Conservation (phyloP, 1,140 invertebrate species). For the Drepana arcuata region DNA sequence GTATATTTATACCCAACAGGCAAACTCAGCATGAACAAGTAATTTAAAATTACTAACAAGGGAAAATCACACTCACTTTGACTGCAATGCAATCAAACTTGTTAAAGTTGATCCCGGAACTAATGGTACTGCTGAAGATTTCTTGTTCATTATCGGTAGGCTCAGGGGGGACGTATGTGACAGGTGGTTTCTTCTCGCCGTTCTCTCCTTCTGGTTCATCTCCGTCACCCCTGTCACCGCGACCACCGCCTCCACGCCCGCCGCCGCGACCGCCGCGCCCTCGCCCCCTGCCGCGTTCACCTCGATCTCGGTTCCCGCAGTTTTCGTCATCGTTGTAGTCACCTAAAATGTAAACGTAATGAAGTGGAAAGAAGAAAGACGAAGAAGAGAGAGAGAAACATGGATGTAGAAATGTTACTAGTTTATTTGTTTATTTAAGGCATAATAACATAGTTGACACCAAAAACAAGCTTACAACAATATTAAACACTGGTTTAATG, state of each 20-base stretch:
- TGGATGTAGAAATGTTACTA: too few relatives aligned
- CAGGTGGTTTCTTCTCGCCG: slow-evolving; percentile 68
- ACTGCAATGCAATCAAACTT: slow-evolving; percentile 89
- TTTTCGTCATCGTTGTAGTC: slow-evolving; percentile 19
- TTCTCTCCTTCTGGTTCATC: slow-evolving; percentile 24
- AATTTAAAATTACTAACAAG: too few relatives aligned
- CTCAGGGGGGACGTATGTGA: slow-evolving; percentile 88
- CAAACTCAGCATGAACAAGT: too few relatives aligned
- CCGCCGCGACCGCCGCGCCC: slow-evolving; percentile 30
- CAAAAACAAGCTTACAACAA: too few relatives aligned
- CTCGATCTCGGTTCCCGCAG: slow-evolving; percentile 27
- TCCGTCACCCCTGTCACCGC: slow-evolving; percentile 13
- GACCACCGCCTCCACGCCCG: slow-evolving; percentile 18
- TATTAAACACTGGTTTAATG: too few relatives aligned
- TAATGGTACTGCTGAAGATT: slow-evolving; percentile 80
- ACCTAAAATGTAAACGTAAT: too few relatives aligned
- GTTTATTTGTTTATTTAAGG: too few relatives aligned
- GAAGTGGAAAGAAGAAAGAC: too few relatives aligned
- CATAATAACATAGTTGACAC: too few relatives aligned
- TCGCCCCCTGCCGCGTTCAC: slow-evolving; percentile 23
- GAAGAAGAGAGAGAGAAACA: too few relatives aligned
- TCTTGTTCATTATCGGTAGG: slow-evolving; percentile 79
- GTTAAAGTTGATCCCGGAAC: slow-evolving; percentile 90
- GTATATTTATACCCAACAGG: too few relatives aligned
- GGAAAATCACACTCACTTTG: slow-evolving; percentile 78